A percentile compares a stretch with the other conserved stretches of the same genome.
Evolutionary conservation across 2,113 vertebrate species (phyloP).

Genomic region (Baryphthengus martii): DNA sequence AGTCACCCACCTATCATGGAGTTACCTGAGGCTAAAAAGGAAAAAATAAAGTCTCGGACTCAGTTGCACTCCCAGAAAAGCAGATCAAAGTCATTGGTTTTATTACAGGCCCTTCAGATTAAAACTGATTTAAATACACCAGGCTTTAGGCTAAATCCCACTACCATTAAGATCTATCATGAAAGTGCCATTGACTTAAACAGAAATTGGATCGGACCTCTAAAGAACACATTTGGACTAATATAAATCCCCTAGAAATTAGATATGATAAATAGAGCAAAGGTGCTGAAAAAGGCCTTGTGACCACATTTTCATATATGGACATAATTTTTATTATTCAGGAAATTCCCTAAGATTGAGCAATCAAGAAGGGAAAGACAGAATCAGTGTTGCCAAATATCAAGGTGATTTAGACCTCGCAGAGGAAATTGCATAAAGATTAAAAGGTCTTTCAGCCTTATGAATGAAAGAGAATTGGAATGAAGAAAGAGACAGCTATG

Average conservation of each 20-base stretch:
- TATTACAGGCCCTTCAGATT: constrained; percentile 15
- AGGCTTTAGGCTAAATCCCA: constrained; percentile 29
- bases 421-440: constrained; percentile 43
- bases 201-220: not conserved
- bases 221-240: constrained; percentile 6
- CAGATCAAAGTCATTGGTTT: constrained; percentile 21
- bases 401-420: constrained; percentile 45
- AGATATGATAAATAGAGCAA: constrained; percentile 28
- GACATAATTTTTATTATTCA: constrained; percentile 34
- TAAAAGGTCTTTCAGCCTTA: constrained; percentile 36
- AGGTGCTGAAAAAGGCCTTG: not conserved
- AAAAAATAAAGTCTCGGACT: not conserved
- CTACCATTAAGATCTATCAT: not conserved
- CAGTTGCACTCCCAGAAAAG: not conserved
- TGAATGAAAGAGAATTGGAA: constrained; percentile 38
- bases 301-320: not conserved
- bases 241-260: constrained; percentile 34
- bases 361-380: constrained; percentile 22
- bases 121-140: constrained; percentile 19
- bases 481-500: constrained; percentile 1
- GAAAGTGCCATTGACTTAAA: not conserved
- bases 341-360: constrained; percentile 40
- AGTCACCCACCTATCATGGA: not conserved
- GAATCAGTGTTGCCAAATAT: constrained; percentile 44
- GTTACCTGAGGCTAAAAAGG: not conserved